Evolutionary conservation across 2,797 vertebrate genomes (phyloP).

Genomic region (Allobates femoralis): DNA sequence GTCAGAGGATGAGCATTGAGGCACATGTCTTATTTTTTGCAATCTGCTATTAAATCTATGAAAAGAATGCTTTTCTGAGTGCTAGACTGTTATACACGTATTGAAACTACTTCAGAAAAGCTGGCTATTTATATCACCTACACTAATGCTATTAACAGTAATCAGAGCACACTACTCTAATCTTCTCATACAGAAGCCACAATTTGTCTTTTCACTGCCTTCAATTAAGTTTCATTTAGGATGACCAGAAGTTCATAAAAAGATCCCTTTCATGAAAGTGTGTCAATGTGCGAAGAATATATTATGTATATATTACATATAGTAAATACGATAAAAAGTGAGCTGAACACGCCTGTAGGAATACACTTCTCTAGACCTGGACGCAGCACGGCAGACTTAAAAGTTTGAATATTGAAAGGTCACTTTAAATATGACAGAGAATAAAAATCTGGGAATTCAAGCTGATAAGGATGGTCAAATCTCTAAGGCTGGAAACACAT

Average conservation of each 20-base stretch:
- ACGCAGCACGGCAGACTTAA: too few relatives aligned
- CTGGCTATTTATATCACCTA: slow-evolving; percentile 4
- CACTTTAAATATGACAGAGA: too few relatives aligned
- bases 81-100: not conserved
- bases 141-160: slow-evolving; percentile 17
- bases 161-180: slow-evolving; percentile 14
- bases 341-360: too few relatives aligned
- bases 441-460: too few relatives aligned
- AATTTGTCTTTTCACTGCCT: not conserved
- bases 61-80: slow-evolving; percentile 5
- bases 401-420: too few relatives aligned
- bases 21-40: slow-evolving; percentile 6
- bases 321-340: too few relatives aligned
- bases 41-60: slow-evolving; percentile 22
- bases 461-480: too few relatives aligned
- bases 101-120: not conserved
- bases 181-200: slow-evolving; percentile 8
- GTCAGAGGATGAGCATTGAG: not conserved
- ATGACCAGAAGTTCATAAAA: not conserved
- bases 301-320: not conserved
- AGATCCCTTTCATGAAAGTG: not conserved
- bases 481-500: too few relatives aligned
- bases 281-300: not conserved
- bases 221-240: slow-evolving; percentile 8
- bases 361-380: too few relatives aligned